These are phyloP conservation scores for Hemibagrus guttatus DNA, from an alignment of 2,797 vertebrate species.

Conservation along the genomic window DNA sequence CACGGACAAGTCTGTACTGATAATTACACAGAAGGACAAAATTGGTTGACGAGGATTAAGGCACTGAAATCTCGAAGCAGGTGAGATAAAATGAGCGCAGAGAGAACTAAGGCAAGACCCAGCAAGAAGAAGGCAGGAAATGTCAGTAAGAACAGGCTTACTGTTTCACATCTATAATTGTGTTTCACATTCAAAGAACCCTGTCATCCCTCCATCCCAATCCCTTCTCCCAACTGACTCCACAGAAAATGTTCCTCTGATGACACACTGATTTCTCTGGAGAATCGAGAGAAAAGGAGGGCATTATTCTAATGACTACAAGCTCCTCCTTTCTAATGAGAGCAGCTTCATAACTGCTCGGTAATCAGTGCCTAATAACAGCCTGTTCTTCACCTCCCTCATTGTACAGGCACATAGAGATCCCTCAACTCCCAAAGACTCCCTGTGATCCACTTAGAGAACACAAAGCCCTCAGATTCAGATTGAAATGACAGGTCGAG, in stretches of 20 bases:
- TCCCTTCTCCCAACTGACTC: slow-evolving; percentile 32
- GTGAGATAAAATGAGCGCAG: neutral
- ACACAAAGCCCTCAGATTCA: slow-evolving; percentile 20
- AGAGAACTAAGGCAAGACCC: neutral
- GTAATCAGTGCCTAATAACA: slow-evolving; percentile 43
- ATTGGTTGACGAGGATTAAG: slow-evolving; percentile 36
- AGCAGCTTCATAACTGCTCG: neutral
- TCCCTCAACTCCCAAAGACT: slow-evolving; percentile 12
- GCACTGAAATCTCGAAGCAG: neutral
- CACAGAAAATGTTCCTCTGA: slow-evolving; percentile 37
- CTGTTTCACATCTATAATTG: slow-evolving; percentile 31
- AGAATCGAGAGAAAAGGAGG: slow-evolving; percentile 27
- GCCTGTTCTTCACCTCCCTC: slow-evolving; percentile 42
- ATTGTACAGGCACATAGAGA: slow-evolving; percentile 12
- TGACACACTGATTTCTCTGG: slow-evolving; percentile 44
- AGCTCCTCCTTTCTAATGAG: slow-evolving; percentile 35
- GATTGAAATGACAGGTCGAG: slow-evolving; percentile 2
- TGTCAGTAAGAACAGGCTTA: slow-evolving; percentile 24
- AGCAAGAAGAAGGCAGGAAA: slow-evolving; percentile 6
- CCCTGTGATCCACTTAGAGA: slow-evolving; percentile 10
- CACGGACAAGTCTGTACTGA: slow-evolving; percentile 33
- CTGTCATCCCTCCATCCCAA: neutral
- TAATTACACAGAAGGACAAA: slow-evolving; percentile 42
- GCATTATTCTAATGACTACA: slow-evolving; percentile 41
- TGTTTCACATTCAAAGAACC: slow-evolving; percentile 23